Evolutionary conservation across 2,888 invertebrate genomes (phyloP), one percentile per base, ranked within the genome.

Genomic region (Xestoiulus laeticollis): DNA sequence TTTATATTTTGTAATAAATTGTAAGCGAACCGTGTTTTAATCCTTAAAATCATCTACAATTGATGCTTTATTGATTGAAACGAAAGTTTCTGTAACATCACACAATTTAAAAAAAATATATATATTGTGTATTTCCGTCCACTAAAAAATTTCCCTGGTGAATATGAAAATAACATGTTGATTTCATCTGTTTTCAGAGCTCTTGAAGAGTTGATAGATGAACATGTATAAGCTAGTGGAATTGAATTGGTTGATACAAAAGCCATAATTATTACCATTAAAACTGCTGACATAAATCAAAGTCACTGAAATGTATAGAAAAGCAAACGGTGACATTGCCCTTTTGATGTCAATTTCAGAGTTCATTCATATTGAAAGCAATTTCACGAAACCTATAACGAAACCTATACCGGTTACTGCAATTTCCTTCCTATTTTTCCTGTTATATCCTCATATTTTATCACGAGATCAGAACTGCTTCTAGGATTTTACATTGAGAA

Each of bases 401-500:
- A 32, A 78, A 78, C 26, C 78, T 16, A 78, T 78, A 78, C 78
- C 30, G 30, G 78, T 78, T 78, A 78, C 12, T 14, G 30, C 30
- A 5, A 1, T 32, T 78, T 16, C 48, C 14, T 30, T 68, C 68
- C 78, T 30, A 30, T 16, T 78, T 30, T 30, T 16, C 12, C 16
- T 30, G 14, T 78, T 78, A 30, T 16, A 14, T 30, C 30, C 30
- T 32, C 78, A 78, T 78, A 78, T 78, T 78, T 78, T 30, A 78
- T 30, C 78, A 78, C 78, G 30, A 78, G 78, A 78, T 78, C 78
- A 78, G 30, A 26, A 30, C 26, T 78, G 30, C 30, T 14, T 78
- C 78, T 78, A 26, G 30, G 30, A 30, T 78, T 78, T 78, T 32
- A 78, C 78, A 30, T 78, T 30, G 78, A 78, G 78, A 78, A 78